Percentiles rank a stretch among this genome's conserved stretches.
Conservation (phyloP, 2,797 vertebrate species). For the Tympanoctomys barrerae region DNA sequence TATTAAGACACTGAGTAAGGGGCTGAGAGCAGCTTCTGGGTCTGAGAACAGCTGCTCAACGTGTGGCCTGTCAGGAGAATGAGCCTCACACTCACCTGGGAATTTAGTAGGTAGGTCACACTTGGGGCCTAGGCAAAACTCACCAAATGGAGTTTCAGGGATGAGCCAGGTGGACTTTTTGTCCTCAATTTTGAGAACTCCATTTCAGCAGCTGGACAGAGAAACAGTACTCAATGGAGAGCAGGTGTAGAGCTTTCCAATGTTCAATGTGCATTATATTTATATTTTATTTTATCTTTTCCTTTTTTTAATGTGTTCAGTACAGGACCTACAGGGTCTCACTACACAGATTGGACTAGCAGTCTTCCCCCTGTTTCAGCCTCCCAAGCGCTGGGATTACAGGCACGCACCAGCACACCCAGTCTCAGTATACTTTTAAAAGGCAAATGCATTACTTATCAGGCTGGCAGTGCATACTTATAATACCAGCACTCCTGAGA, state of each 20-base stretch:
- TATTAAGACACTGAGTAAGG: not conserved
- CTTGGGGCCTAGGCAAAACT: not conserved
- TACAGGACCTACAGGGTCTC: too few relatives aligned
- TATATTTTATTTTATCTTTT: not conserved
- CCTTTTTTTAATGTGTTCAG: too few relatives aligned
- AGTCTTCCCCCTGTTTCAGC: too few relatives aligned
- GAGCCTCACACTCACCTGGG: not conserved
- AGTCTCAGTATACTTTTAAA: not conserved
- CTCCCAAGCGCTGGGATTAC: too few relatives aligned
- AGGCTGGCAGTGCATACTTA: not conserved
- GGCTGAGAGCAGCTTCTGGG: not conserved
- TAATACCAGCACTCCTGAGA: not conserved
- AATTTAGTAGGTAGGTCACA: not conserved
- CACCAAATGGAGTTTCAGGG: not conserved
- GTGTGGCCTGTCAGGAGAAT: not conserved
- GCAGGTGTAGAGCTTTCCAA: not conserved
- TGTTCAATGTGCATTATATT: not conserved
- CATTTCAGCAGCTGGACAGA: not conserved
- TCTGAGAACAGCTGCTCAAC: not conserved
- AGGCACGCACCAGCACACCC: too few relatives aligned
- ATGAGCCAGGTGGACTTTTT: not conserved
- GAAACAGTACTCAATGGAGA: not conserved
- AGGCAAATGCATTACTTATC: not conserved
- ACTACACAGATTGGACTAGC: too few relatives aligned
- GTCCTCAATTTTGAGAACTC: constrained; percentile 28